phyloP scores from a whole-genome alignment of 2,797 vertebrate genomes.

The Takifugu ocellatus region DNA sequence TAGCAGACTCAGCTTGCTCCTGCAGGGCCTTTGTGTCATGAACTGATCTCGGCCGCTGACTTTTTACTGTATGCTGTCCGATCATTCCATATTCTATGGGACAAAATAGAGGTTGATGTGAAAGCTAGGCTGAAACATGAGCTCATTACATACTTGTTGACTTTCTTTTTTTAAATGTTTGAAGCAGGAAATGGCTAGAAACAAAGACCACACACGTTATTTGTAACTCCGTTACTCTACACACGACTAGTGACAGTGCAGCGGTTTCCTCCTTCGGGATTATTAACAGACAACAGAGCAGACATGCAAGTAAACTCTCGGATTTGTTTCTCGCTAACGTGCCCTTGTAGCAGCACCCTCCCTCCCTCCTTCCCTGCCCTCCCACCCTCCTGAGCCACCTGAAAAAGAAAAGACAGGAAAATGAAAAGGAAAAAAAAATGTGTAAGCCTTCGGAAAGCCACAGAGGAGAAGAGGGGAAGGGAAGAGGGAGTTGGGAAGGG shows the following conservation, averaged over 20 bases:
- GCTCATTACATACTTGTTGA: slow-evolving; percentile 62
- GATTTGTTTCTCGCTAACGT: slow-evolving; percentile 54
- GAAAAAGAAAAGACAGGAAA: slow-evolving; percentile 65
- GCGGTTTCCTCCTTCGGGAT: slow-evolving; percentile 78
- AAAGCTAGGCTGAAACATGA: slow-evolving; percentile 86
- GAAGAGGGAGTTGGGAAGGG: slow-evolving; percentile 50
- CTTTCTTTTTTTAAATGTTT: slow-evolving; percentile 56
- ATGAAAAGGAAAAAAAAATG: slow-evolving; percentile 77
- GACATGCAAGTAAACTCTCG: slow-evolving; percentile 79
- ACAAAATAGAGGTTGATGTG: slow-evolving; percentile 99
- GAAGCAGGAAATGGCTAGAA: slow-evolving; percentile 76
- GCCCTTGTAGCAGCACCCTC: slow-evolving; percentile 33
- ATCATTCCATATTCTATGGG: slow-evolving; percentile 99
- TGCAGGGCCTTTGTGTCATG: slow-evolving; percentile 99
- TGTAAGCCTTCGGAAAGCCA: slow-evolving; percentile 83
- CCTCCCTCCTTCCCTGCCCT: slow-evolving; percentile 13
- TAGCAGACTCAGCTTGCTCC: slow-evolving; percentile 99
- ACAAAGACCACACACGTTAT: slow-evolving; percentile 80
- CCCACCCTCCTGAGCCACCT: slow-evolving; percentile 53
- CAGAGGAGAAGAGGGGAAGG: slow-evolving; percentile 61
- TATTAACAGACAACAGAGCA: slow-evolving; percentile 83
- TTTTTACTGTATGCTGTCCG: slow-evolving; percentile 99
- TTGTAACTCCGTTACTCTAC: slow-evolving; percentile 68
- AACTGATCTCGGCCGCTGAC: slow-evolving; percentile 99
- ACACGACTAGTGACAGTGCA: slow-evolving; percentile 64